A percentile compares a stretch with the other conserved stretches of the same genome.
These are phyloP conservation scores for Pseudois nayaur DNA, from an alignment of 2,113 vertebrate species.

Conservation along the genomic window DNA sequence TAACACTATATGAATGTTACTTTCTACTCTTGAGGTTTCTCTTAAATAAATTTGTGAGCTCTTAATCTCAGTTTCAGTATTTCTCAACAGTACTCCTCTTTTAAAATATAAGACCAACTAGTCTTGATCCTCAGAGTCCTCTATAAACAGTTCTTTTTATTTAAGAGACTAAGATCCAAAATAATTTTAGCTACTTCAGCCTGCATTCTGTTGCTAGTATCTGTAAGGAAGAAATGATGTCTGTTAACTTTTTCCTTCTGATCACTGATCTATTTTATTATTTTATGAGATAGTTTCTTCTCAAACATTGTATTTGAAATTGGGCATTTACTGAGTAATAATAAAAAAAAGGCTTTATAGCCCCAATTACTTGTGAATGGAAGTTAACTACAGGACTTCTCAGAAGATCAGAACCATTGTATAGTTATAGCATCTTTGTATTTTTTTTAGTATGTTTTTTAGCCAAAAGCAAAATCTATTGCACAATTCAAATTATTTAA, in stretches of 20 bases:
- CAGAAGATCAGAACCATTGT: background rate
- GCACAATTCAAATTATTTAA: background rate
- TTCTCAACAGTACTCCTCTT: background rate
- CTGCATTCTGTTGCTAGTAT: background rate
- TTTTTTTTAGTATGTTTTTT: slow-evolving; percentile 2
- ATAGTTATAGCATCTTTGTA: background rate
- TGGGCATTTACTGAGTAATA: background rate
- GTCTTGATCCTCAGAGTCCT: background rate
- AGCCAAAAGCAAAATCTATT: background rate
- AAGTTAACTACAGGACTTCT: background rate
- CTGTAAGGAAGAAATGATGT: background rate
- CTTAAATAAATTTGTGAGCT: background rate
- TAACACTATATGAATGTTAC: background rate
- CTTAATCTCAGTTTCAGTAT: background rate
- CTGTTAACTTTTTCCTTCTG: background rate
- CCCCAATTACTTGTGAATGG: background rate
- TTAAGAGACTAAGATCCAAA: background rate
- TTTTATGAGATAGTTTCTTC: background rate
- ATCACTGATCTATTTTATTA: background rate
- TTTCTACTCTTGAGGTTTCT: background rate
- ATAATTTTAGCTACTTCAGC: background rate
- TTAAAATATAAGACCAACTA: background rate
- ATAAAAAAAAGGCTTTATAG: background rate
- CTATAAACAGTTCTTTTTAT: background rate
- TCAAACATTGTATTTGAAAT: background rate